Evolutionary conservation across 2,888 invertebrate genomes (phyloP), one percentile per base, ranked within the genome.

Genomic region (Agonopterix heracliana): DNA sequence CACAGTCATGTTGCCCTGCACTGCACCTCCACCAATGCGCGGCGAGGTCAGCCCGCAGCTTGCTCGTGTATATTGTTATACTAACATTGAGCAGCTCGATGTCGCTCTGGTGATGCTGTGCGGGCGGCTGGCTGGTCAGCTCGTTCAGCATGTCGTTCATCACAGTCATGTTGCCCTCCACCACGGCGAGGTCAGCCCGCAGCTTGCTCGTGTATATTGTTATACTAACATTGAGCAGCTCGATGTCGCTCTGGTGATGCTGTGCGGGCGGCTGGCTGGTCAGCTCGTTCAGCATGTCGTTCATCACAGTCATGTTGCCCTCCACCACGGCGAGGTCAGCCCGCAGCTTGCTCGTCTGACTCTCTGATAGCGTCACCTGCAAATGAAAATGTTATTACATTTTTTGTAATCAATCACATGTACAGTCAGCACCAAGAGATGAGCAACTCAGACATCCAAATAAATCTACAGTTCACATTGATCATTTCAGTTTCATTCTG

Each of bases 141-240:
- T 98, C 97, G 60, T 95, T 94, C 83, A 99, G n/a, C n/a, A n/a
- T n/a, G n/a, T n/a, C n/a, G n/a, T n/a, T n/a, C n/a, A n/a, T 92
- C 1, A 99, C 97, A 43, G 93, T 90, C 93, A 97, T 96, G 77
- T 98, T 98, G 59, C 95, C 94, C n/a, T n/a, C 95, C 7, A 99
- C 98, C 48, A 99, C 93, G 62, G 96, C 96, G 60, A 99, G 86
- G 82, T 99, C 99, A 2, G 26, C 26, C 5, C n/a, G n/a, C n/a
- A n/a, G n/a, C n/a, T n/a, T n/a, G n/a, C n/a, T n/a, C n/a, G n/a
- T n/a, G n/a, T n/a, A n/a, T n/a, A n/a, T n/a, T n/a, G n/a, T n/a
- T n/a, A n/a, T n/a, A 69, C 81, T 77, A 77, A 96, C 96, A 80
- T 95, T 93, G 50, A 98, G 90, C 59, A 98, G 89, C 68, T 97